These are phyloP conservation scores for Oriolus oriolus DNA, from an alignment of 2,113 vertebrate species.

Conservation along the genomic window DNA sequence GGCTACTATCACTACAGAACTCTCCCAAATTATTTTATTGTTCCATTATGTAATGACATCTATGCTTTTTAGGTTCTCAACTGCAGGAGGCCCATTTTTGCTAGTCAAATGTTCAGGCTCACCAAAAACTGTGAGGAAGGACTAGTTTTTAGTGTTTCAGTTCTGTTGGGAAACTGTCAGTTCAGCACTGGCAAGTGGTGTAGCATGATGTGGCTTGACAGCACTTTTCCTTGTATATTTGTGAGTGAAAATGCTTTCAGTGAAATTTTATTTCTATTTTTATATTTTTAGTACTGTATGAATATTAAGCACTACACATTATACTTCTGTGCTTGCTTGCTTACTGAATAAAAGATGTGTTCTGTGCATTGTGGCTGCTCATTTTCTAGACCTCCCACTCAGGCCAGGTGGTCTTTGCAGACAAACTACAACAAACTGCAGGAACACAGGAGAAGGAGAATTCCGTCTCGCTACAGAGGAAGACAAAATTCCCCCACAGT, in stretches of 20 bases:
- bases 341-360: conserved; percentile 73
- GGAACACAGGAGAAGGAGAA: not conserved
- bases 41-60: not conserved
- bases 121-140: not conserved
- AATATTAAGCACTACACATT: conserved; percentile 55
- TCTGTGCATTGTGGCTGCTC: conserved; percentile 28
- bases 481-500: not conserved
- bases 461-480: not conserved
- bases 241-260: conserved; percentile 70
- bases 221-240: conserved; percentile 59
- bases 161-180: conserved; percentile 12
- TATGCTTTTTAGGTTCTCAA: not conserved
- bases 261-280: conserved; percentile 77
- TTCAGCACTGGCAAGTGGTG: conserved; percentile 17
- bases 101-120: not conserved
- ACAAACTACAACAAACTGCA: not conserved
- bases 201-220: conserved; percentile 59
- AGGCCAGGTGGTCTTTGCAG: not conserved
- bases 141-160: not conserved
- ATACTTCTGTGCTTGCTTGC: conserved; percentile 68
- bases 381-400: not conserved
- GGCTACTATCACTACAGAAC: not conserved
- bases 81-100: not conserved
- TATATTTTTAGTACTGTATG: conserved; percentile 73
- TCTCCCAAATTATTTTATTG: not conserved